Base-by-base conservation (phyloP, 2,113 vertebrate genomes). In the Probosciger aterrimus region DNA sequence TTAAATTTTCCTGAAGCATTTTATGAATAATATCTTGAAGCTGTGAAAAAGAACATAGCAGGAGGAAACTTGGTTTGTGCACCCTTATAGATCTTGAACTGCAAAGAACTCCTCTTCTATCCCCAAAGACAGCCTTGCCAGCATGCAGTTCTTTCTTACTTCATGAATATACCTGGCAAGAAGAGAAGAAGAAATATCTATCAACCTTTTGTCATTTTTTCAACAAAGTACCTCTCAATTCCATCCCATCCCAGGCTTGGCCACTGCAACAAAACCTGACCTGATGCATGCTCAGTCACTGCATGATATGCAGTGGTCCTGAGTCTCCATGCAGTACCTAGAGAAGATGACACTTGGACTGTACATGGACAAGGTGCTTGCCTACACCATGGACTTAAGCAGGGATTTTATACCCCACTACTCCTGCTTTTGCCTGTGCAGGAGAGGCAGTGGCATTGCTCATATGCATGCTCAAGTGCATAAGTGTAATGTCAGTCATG, bases 251-350 rank as follows among this genome's bases (percentile, higher is more conserved):
- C 30, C 41, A 73, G 57, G 18, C 8, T 25, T 47, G 27, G 11
- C 39, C 18, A 11, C 47, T 39, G 52, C 30, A 64, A 35, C 9
- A 69, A 64, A 91, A 63, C 17, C 28, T 60, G 35, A 35, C 10
- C 19, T 50, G 19, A 43, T 2, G 1, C 8, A 24, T 31, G 18
- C 39, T 73, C 1, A 0, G 24, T 63, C 1, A 1, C 43, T 41
- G 25, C 11, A 14, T 53, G n/a, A 15, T 83, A 14, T 75, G 11
- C 14, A 55, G 43, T 16, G 23, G 9, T 85, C 39, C 43, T 25
- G 11, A 74, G 25, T 19, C 20, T 92, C 27, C 14, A 12, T 18
- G 13, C 9, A 47, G 30, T 25, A 80, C 10, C 44, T 44, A 18
- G 5, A 52, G 41, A 74, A 46, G 20, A 24, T 13, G 30, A 33